These are phyloP conservation scores for Muscicapa adusta DNA, from an alignment of 2,113 vertebrate genomes.

Conservation along the genomic window DNA sequence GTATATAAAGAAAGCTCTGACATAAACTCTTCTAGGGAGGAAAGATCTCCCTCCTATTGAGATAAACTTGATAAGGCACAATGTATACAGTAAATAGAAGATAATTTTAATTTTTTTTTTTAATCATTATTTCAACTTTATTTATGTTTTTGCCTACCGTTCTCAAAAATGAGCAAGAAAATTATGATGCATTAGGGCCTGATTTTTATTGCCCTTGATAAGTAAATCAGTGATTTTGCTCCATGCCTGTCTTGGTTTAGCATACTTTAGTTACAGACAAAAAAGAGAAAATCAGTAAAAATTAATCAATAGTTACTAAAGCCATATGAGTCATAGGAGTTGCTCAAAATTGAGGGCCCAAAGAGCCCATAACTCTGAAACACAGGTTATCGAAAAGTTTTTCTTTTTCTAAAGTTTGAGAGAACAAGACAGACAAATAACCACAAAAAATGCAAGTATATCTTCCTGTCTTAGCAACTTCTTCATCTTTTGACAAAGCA, in stretches of 20 bases:
- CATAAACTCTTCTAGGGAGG: not conserved
- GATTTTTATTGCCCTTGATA: not conserved
- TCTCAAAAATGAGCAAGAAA: not conserved
- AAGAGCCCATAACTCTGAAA: not conserved
- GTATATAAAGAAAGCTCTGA: not conserved
- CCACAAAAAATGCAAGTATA: not conserved
- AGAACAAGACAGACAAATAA: not conserved
- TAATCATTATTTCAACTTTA: not conserved
- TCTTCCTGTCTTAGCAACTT: not conserved
- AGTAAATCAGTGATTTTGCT: not conserved
- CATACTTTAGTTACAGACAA: not conserved
- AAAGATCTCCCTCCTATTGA: not conserved
- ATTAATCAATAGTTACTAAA: not conserved
- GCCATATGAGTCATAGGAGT: not conserved
- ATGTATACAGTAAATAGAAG: not conserved
- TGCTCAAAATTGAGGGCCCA: not conserved
- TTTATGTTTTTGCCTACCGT: not conserved
- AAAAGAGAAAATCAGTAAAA: not conserved
- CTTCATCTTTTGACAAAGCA: not conserved
- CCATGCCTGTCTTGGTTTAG: not conserved
- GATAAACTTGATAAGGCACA: not conserved
- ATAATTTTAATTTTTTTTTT: not conserved
- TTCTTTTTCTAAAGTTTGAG: not conserved
- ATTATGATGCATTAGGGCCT: not conserved
- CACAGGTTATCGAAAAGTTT: not conserved